phyloP scores from a whole-genome alignment of 2,888 invertebrate species.

The Nymphalis urticae region DNA sequence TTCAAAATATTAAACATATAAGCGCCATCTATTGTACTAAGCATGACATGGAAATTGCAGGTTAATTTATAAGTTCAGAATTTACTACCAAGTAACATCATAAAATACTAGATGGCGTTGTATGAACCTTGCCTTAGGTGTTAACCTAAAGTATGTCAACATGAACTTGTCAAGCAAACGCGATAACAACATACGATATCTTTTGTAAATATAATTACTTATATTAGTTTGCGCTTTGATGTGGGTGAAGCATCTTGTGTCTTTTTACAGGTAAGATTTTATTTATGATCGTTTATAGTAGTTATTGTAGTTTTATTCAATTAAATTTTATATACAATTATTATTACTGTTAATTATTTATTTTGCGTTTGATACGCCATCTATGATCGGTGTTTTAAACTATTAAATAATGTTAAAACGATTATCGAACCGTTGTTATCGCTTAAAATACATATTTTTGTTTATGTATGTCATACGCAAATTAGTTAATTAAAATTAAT shows the following conservation, averaged over 20 bases:
- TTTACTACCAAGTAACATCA: not conserved
- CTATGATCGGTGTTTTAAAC: not conserved
- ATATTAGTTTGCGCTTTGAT: slow-evolving; percentile 26
- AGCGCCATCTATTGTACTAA: slow-evolving; percentile 10
- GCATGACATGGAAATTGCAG: not conserved
- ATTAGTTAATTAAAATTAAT: too few species aligned
- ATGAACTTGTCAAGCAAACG: not conserved
- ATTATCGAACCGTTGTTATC: not conserved
- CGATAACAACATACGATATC: slow-evolving; percentile 10
- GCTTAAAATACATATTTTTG: too few species aligned
- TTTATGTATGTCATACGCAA: too few species aligned
- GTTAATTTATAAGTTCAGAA: not conserved
- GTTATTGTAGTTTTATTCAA: too few species aligned
- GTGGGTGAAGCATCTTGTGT: slow-evolving; percentile 27
- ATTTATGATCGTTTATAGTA: not conserved
- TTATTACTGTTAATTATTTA: not conserved
- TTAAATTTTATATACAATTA: not conserved
- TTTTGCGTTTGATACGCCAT: slow-evolving; percentile 1
- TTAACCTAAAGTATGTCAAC: not conserved
- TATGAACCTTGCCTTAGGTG: not conserved
- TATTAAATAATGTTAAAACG: not conserved
- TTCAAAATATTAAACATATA: not conserved
- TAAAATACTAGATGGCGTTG: slow-evolving; percentile 15
- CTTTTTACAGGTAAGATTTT: slow-evolving; percentile 25
- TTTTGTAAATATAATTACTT: slow-evolving; percentile 1